Conservation (phyloP, 2,888 invertebrate species). For the Drosophila meridiana region DNA sequence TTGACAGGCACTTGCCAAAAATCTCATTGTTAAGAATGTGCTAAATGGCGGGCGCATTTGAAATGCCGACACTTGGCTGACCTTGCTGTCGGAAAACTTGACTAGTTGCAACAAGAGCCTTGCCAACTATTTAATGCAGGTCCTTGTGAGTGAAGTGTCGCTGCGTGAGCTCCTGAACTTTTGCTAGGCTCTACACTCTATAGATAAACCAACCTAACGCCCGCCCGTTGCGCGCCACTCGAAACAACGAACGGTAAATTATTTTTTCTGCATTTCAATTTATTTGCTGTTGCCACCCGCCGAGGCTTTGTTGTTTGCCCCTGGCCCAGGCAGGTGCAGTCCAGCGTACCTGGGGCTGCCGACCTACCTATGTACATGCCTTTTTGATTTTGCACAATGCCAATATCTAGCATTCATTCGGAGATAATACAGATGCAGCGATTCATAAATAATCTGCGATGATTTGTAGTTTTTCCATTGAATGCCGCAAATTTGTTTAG, state of each 20-base stretch:
- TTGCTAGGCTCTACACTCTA: background rate
- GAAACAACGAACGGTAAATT: constrained; percentile 35
- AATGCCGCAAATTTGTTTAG: constrained; percentile 27
- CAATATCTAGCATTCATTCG: constrained; percentile 37
- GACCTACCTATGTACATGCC: constrained; percentile 20
- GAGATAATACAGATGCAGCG: constrained; percentile 48
- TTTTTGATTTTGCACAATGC: constrained; percentile 67
- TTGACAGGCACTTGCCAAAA: constrained; percentile 57
- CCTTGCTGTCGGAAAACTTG: constrained; percentile 33
- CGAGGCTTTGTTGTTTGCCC: constrained; percentile 44
- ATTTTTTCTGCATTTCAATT: constrained; percentile 31
- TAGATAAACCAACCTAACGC: background rate
- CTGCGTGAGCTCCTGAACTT: constrained; percentile 7
- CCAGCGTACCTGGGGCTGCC: constrained; percentile 7
- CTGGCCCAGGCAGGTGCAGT: constrained; percentile 64
- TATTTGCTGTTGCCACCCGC: constrained; percentile 56
- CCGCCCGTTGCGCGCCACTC: constrained; percentile 60
- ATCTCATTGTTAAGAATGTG: constrained; percentile 28
- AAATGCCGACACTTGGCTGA: constrained; percentile 42
- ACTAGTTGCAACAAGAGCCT: constrained; percentile 10
- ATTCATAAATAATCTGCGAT: constrained; percentile 25
- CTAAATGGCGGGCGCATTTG: constrained; percentile 38
- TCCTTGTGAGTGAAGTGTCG: constrained; percentile 63
- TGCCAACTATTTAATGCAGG: constrained; percentile 31
- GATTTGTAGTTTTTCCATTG: constrained; percentile 32